Evolutionary conservation across 2,888 invertebrate genomes (phyloP).

Genomic region (Plebejus anna): DNA sequence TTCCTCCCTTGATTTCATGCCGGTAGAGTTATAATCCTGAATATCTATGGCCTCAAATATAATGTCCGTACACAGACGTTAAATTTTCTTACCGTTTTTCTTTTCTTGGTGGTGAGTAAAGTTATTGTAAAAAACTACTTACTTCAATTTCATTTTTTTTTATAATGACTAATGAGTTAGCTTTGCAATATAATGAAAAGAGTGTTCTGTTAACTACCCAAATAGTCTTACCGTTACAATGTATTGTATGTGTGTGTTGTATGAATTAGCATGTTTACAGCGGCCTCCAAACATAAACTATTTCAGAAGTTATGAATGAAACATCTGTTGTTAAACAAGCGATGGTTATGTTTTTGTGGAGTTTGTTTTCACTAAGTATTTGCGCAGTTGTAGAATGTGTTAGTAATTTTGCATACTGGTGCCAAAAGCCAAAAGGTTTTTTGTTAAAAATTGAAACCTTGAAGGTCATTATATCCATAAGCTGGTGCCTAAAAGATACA

Average conservation of each 20-base stretch:
- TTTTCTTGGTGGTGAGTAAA: too few species aligned
- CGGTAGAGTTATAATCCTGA: too few species aligned
- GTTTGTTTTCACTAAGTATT: neutral
- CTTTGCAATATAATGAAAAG: neutral
- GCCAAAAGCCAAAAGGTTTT: neutral
- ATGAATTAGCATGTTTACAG: conserved; percentile 3
- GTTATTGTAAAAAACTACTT: too few species aligned
- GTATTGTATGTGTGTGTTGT: neutral
- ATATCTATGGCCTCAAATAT: too few species aligned
- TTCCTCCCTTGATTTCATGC: too few species aligned
- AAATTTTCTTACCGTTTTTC: too few species aligned
- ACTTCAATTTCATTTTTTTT: too few species aligned
- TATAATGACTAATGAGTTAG: too few species aligned
- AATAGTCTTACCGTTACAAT: neutral
- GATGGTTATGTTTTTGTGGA: conserved; percentile 6
- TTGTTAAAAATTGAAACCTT: too few species aligned
- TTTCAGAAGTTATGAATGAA: conserved; percentile 6
- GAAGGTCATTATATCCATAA: too few species aligned
- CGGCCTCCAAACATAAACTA: conserved; percentile 5
- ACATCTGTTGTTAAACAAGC: conserved; percentile 9
- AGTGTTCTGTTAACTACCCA: neutral
- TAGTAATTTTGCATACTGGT: neutral
- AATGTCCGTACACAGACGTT: too few species aligned
- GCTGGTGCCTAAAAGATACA: too few species aligned
- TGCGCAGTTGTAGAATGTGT: neutral